phyloP scores from a whole-genome alignment of 1,140 invertebrate genomes.

The Littorina saxatilis region DNA sequence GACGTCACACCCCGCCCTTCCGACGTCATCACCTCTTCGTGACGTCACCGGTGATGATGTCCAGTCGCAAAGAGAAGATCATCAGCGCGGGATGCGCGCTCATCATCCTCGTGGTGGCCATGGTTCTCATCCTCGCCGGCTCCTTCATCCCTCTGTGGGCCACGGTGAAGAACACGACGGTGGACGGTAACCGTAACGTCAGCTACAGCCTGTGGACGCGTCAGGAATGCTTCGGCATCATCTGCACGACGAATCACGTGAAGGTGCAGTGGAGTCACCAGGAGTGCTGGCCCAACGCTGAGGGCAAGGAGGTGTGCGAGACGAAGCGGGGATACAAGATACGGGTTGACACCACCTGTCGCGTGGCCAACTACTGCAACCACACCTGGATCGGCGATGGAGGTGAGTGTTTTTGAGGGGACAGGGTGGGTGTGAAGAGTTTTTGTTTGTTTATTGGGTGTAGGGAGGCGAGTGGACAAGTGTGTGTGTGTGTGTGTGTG shows the following conservation, averaged over 20 bases:
- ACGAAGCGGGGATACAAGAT: conserved; percentile 37
- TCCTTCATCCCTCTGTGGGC: conserved; percentile 39
- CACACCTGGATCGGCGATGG: conserved; percentile 37
- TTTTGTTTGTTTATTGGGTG: not conserved
- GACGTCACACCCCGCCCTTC: too few relatives aligned
- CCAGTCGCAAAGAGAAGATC: conserved; percentile 30
- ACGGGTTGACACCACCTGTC: conserved; percentile 34
- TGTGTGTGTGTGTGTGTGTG: not conserved
- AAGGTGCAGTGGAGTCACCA: conserved; percentile 37
- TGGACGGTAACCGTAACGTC: conserved; percentile 36
- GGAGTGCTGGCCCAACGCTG: conserved; percentile 32
- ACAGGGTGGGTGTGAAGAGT: not conserved
- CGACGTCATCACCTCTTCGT: not conserved
- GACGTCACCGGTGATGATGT: conserved; percentile 28
- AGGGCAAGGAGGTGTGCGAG: conserved; percentile 23
- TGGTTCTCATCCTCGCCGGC: conserved; percentile 24
- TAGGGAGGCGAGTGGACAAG: not conserved
- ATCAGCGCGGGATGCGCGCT: not conserved
- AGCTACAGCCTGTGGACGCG: conserved; percentile 42
- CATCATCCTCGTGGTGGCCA: conserved; percentile 13
- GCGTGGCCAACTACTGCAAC: conserved; percentile 41
- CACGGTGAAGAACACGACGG: conserved; percentile 27
- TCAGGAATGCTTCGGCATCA: conserved; percentile 39
- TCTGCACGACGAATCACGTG: conserved; percentile 38
- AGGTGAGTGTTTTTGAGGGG: conserved; percentile 23